Base-by-base conservation (phyloP, 2,888 invertebrate genomes). In the Rhopalosiphum nymphaeae region DNA sequence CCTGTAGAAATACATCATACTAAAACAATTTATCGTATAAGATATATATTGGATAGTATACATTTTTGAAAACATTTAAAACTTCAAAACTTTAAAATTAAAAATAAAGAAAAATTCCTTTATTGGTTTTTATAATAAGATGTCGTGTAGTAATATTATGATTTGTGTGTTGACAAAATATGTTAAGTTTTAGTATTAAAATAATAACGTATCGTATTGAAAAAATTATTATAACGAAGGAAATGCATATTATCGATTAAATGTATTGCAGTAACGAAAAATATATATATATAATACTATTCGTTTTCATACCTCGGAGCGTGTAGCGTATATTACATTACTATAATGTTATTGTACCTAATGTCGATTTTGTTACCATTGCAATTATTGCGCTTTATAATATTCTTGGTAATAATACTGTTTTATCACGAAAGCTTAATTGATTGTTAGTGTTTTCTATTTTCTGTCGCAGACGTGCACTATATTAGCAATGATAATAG, bases 271-370 rank as follows among this genome's bases (percentile, higher is more conserved):
- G 13, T n/a, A 16, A 67, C n/a, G 67, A 67, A 67, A 16, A 67
- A 36, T 49, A 49, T 49, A 13, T 49, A 13, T 46, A 49, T 49
- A 67, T n/a, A 67, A 67, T 5, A 16, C 16, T 16, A 16, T 67
- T 67, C n/a, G n/a, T 67, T 67, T 67, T 67, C n/a, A 67, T 67
- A n/a, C n/a, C n/a, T n/a, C 67, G 67, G 13, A 67, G n/a, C 67
- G 67, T 67, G 16, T 67, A 67, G 67, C n/a, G 67, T n/a, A n/a
- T 5, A 67, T 11, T 49, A 49, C 11, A 49, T 49, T n/a, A 61
- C 11, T 49, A 13, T 13, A 46, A 46, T 46, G 25, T 36, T 36
- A 36, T 36, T 36, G 21, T 25, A 78, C 78, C 3, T 21, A 78
- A 36, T 36, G 36, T 21, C 78, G 21, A 21, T 78, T 78, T 78